phyloP scores from a whole-genome alignment of 2,888 invertebrate species.

The Panorpa germanica region DNA sequence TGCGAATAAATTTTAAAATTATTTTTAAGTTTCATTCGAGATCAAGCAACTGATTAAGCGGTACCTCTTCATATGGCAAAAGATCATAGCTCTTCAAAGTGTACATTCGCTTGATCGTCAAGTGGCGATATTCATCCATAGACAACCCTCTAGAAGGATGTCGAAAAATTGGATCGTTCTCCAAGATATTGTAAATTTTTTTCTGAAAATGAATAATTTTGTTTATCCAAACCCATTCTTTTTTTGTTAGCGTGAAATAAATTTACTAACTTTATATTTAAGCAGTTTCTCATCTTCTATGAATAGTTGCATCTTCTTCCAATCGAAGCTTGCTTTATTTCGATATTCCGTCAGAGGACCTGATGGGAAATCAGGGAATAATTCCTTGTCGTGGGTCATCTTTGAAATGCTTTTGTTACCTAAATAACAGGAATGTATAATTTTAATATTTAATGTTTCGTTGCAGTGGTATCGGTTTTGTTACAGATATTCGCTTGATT shows the following conservation, averaged over 20 bases:
- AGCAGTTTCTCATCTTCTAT: conserved; percentile 31
- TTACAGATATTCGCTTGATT: no score
- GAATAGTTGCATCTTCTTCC: conserved; percentile 36
- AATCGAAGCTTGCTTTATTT: conserved; percentile 42
- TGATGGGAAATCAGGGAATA: conserved; percentile 35
- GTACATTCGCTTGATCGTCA: conserved; percentile 37
- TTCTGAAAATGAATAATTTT: conserved; percentile 23
- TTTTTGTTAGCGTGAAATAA: conserved; percentile 4
- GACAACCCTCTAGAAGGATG: conserved; percentile 26
- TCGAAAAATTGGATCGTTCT: conserved; percentile 36
- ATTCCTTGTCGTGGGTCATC: conserved; percentile 22
- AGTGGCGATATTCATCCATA: conserved; percentile 34
- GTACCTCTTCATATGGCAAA: conserved; percentile 31
- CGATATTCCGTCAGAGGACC: conserved; percentile 46
- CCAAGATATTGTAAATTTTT: conserved; percentile 34
- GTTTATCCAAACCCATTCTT: conserved; percentile 1
- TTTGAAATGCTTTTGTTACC: no score
- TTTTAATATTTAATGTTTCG: no score
- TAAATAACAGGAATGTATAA: no score
- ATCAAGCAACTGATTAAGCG: conserved; percentile 5
- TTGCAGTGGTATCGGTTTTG: no score
- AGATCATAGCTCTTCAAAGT: conserved; percentile 45
- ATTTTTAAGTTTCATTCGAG: conserved; percentile 14
- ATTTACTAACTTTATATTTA: conserved; percentile 25
- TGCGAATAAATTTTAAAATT: conserved; percentile 16